These are phyloP conservation scores for Hypsibius dujardini DNA, from an alignment of 1,140 invertebrate genomes.

Conservation along the genomic window DNA sequence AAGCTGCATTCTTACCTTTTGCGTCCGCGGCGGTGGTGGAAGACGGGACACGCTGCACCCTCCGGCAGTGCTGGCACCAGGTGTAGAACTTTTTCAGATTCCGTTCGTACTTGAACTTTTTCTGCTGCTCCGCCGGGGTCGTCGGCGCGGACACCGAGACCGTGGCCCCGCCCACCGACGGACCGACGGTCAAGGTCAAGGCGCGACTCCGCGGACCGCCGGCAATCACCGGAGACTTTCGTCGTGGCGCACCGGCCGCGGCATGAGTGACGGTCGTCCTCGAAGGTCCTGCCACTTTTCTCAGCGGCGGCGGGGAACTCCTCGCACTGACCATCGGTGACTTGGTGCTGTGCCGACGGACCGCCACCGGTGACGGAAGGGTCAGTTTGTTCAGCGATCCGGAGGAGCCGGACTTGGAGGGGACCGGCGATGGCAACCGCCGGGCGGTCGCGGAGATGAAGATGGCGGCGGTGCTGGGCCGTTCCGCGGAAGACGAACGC, in stretches of 20 bases:
- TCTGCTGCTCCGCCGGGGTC: neutral
- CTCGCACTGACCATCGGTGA: neutral
- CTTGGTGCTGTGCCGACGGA: constrained; percentile 3
- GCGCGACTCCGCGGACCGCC: neutral
- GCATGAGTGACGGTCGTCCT: no score
- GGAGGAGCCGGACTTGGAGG: neutral
- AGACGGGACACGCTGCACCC: neutral
- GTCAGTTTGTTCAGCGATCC: neutral
- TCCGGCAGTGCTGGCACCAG: neutral
- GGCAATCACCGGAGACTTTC: neutral
- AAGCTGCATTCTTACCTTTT: neutral
- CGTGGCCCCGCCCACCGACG: neutral
- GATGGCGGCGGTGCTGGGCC: no score
- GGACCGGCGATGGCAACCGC: neutral
- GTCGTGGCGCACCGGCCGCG: neutral
- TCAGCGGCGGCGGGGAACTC: no score
- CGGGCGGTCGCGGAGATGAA: no score
- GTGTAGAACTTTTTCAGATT: constrained; percentile 15
- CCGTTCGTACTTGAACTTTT: constrained; percentile 3
- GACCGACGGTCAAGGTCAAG: neutral
- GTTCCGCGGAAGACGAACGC: no score
- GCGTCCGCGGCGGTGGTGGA: neutral
- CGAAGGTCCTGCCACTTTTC: no score
- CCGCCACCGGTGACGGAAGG: neutral
- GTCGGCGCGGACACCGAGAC: neutral